phyloP scores from a whole-genome alignment of 2,888 invertebrate species.

The Xestobium rufovillosum region DNA sequence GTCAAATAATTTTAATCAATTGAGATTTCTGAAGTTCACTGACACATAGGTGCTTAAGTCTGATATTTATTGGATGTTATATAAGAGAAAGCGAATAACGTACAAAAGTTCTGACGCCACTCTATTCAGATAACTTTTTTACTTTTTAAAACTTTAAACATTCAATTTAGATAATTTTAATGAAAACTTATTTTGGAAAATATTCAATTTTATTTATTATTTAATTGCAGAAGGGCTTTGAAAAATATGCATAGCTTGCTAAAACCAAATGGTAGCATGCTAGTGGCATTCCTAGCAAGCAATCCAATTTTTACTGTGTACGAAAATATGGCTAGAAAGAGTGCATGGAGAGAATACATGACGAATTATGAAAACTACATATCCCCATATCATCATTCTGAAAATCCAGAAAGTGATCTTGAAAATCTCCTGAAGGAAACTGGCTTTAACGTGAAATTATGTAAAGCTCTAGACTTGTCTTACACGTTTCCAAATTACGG shows the following conservation, averaged over 20 bases:
- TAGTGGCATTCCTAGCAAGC: constrained; percentile 60
- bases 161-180: too few relatives aligned
- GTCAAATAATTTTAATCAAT: too few relatives aligned
- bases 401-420: constrained; percentile 52
- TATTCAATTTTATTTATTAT: constrained; percentile 5
- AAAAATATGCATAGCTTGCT: constrained; percentile 59
- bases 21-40: too few relatives aligned
- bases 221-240: constrained; percentile 50
- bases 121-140: too few relatives aligned
- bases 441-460: constrained; percentile 54
- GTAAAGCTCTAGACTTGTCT: constrained; percentile 50
- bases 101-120: too few relatives aligned
- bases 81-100: too few relatives aligned
- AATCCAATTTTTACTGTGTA: constrained; percentile 65
- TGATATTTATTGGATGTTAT: too few relatives aligned
- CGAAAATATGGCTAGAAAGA: constrained; percentile 49
- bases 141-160: too few relatives aligned
- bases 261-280: constrained; percentile 58
- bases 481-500: constrained; percentile 53
- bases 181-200: too few relatives aligned
- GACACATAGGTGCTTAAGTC: too few relatives aligned
- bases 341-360: constrained; percentile 57
- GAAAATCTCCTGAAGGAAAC: constrained; percentile 46
- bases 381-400: constrained; percentile 58
- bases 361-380: constrained; percentile 57